phyloP scores from a whole-genome alignment of 2,113 vertebrate genomes.

The Pao palembangensis region DNA sequence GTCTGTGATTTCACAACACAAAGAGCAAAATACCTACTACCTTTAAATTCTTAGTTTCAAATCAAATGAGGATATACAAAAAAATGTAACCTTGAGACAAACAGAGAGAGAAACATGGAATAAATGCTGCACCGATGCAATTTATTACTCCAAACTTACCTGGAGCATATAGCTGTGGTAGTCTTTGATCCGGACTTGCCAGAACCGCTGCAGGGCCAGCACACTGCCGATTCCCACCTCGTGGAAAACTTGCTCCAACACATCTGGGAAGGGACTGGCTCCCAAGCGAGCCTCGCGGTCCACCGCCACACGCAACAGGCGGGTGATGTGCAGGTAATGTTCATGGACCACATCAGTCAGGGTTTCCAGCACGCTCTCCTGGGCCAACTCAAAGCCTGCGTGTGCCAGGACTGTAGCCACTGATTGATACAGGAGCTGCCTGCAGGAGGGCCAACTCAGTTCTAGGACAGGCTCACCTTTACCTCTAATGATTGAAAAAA shows the following conservation, averaged over 20 bases:
- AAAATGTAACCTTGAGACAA: not conserved
- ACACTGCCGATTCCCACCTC: slow-evolving; percentile 94
- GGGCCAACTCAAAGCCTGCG: slow-evolving; percentile 89
- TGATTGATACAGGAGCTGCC: slow-evolving; percentile 95
- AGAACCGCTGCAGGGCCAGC: slow-evolving; percentile 93
- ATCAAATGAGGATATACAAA: too few relatives aligned
- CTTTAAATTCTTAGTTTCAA: not conserved
- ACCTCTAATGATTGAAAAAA: slow-evolving; percentile 72
- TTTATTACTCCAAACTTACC: slow-evolving; percentile 70
- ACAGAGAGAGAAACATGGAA: not conserved
- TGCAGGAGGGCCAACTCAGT: slow-evolving; percentile 90
- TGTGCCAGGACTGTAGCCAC: slow-evolving; percentile 94
- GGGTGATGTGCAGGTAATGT: slow-evolving; percentile 90
- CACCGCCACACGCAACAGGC: slow-evolving; percentile 85
- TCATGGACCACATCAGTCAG: slow-evolving; percentile 91
- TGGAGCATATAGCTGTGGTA: slow-evolving; percentile 97
- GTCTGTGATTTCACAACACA: too few relatives aligned
- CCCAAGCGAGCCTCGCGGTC: slow-evolving; percentile 90
- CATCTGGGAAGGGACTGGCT: slow-evolving; percentile 89
- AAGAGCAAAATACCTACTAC: too few relatives aligned
- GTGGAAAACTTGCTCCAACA: slow-evolving; percentile 96
- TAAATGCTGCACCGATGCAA: too few relatives aligned
- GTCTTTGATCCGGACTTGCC: slow-evolving; percentile 97
- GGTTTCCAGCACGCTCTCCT: slow-evolving; percentile 93
- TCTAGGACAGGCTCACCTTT: slow-evolving; percentile 96